Evolutionary conservation across 2,888 invertebrate genomes (phyloP).

Genomic region (Ectobius pallidus): DNA sequence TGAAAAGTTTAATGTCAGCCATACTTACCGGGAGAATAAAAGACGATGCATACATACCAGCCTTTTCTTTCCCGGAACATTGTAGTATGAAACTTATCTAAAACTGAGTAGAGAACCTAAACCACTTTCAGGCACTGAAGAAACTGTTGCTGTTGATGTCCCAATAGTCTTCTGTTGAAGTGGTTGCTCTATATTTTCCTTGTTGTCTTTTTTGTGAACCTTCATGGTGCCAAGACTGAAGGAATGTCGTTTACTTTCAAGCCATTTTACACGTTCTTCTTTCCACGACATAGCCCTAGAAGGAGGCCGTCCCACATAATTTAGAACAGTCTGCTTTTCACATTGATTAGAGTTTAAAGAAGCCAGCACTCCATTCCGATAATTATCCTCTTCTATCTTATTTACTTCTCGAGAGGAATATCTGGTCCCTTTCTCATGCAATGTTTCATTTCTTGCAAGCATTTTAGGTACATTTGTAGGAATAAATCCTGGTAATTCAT

Average conservation of each 20-base stretch:
- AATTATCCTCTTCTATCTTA: conserved; percentile 15
- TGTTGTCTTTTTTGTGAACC: conserved; percentile 19
- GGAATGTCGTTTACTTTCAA: conserved; percentile 41
- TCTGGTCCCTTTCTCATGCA: not conserved
- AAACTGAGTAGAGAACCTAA: not conserved
- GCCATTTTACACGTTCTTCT: conserved; percentile 30
- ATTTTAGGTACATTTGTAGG: not conserved
- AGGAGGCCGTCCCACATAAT: not conserved
- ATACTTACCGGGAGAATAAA: too few relatives aligned
- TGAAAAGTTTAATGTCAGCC: too few relatives aligned
- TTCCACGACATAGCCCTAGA: not conserved
- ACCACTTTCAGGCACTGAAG: not conserved
- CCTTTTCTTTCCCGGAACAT: too few relatives aligned
- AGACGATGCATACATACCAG: too few relatives aligned
- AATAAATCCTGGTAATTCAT: not conserved
- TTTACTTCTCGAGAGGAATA: not conserved
- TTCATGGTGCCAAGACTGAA: conserved; percentile 11
- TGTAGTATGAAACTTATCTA: not conserved
- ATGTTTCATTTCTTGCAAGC: not conserved
- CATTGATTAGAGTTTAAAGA: not conserved
- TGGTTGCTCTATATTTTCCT: conserved; percentile 35
- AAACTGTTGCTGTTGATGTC: not conserved
- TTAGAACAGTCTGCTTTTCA: not conserved
- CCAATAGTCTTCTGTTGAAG: not conserved
- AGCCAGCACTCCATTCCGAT: conserved; percentile 13